Evolutionary conservation across 37 sponge, comb jelly and placozoan species (phyloP).

Genomic region (Aphrocallistes beatrix): DNA sequence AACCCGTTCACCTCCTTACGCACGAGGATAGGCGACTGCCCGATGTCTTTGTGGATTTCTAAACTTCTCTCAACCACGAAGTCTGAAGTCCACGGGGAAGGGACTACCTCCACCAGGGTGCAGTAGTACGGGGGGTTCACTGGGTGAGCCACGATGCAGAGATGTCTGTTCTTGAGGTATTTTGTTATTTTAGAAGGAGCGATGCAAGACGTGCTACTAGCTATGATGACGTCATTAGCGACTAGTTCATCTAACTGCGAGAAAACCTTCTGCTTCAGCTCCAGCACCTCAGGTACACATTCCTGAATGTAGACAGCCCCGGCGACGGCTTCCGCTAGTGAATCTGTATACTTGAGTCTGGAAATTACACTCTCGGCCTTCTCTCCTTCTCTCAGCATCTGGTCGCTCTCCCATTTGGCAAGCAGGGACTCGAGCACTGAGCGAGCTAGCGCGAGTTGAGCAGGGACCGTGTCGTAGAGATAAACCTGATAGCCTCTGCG

Average conservation of each 20-base stretch:
- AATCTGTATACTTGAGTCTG: conserved; percentile 16
- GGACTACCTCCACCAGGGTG: conserved; percentile 76
- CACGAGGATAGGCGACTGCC: conserved; percentile 64
- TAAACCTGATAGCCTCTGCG: conserved; percentile 49
- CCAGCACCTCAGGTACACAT: conserved; percentile 78
- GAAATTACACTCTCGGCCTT: conserved; percentile 31
- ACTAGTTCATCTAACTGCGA: conserved; percentile 46
- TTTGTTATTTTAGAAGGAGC: conserved; percentile 62
- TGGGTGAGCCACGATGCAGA: conserved; percentile 90
- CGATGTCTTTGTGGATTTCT: conserved; percentile 52
- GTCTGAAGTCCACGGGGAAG: conserved; percentile 59
- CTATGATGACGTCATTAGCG: conserved; percentile 46
- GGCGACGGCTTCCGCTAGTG: conserved; percentile 44
- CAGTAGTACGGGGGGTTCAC: conserved; percentile 79
- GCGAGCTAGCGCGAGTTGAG: conserved; percentile 52
- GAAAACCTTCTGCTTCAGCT: conserved; percentile 74
- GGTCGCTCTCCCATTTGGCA: conserved; percentile 35
- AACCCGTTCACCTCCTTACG: conserved; percentile 88
- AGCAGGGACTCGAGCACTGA: conserved; percentile 39
- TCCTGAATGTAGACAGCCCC: conserved; percentile 79
- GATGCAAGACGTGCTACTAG: conserved; percentile 88
- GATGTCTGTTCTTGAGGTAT: conserved; percentile 47
- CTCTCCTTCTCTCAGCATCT: conserved; percentile 42
- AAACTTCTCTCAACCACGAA: conserved; percentile 27
- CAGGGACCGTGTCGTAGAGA: conserved; percentile 50